A percentile compares a stretch with the other conserved stretches of the same genome.
phyloP scores from a whole-genome alignment of 37 sponge, comb jelly and placozoan genomes.

The Diacarnus erythraeanus region DNA sequence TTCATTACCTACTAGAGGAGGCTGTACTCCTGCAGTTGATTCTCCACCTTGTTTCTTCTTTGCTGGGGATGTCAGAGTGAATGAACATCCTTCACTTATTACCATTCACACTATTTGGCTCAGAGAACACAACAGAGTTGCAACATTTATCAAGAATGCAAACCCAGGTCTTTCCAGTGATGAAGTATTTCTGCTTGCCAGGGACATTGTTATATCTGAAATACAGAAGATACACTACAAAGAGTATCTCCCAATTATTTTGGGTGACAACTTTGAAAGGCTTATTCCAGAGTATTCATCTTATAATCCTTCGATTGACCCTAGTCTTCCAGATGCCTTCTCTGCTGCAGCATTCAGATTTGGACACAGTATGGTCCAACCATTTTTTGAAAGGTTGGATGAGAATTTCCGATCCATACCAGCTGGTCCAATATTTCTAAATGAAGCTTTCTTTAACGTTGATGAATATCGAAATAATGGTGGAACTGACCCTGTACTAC shows the following conservation, averaged over 20 bases:
- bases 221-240: constrained; percentile 79
- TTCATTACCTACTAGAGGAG: neutral
- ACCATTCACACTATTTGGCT: constrained; percentile 93
- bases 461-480: constrained; percentile 29
- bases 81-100: constrained; percentile 76
- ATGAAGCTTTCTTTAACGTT: constrained; percentile 60
- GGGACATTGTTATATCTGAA: constrained; percentile 77
- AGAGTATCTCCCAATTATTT: constrained; percentile 79
- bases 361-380: constrained; percentile 76
- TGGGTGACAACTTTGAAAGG: constrained; percentile 21
- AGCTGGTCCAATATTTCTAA: constrained; percentile 35
- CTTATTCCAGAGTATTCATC: constrained; percentile 23
- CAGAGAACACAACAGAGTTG: constrained; percentile 96
- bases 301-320: constrained; percentile 48
- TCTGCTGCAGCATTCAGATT: constrained; percentile 73
- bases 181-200: constrained; percentile 61
- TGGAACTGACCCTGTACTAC: constrained; percentile 77
- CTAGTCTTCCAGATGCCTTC: constrained; percentile 52
- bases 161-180: constrained; percentile 81
- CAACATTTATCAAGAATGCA: constrained; percentile 24
- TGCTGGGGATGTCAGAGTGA: constrained; percentile 79
- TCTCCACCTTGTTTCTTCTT: constrained; percentile 51
- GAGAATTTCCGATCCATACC: constrained; percentile 8
- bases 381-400: constrained; percentile 53
- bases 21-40: neutral